Evolutionary conservation across 2,888 invertebrate genomes (phyloP).

Genomic region (Agonopterix subpropinquella): DNA sequence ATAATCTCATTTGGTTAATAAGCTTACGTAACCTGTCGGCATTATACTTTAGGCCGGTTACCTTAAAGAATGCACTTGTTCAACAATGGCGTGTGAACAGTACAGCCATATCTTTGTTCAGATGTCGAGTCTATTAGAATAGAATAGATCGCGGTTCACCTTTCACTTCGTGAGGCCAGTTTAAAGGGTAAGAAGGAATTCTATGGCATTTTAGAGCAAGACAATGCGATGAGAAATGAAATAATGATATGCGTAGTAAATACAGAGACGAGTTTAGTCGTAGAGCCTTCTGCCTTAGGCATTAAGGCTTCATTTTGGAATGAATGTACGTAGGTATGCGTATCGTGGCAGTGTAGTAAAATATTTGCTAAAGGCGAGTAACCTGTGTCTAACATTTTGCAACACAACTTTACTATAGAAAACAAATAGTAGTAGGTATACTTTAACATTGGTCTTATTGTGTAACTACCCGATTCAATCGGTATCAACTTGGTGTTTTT

Average conservation of each 20-base stretch:
- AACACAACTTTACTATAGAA: no score
- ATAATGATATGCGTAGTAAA: background rate
- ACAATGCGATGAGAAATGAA: background rate
- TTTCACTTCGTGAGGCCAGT: slow-evolving; percentile 56
- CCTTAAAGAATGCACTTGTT: slow-evolving; percentile 30
- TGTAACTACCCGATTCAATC: no score
- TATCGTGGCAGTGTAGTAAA: no score
- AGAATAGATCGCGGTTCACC: slow-evolving; percentile 52
- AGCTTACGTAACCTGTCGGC: slow-evolving; percentile 37
- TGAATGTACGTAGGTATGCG: no score
- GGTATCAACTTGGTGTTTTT: no score
- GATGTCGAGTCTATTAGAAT: slow-evolving; percentile 30
- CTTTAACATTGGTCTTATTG: no score
- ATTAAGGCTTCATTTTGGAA: no score
- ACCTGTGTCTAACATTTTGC: no score
- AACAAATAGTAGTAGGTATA: no score
- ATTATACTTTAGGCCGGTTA: slow-evolving; percentile 36
- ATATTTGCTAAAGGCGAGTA: no score
- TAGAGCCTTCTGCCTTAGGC: no score
- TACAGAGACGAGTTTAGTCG: no score
- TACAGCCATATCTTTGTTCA: slow-evolving; percentile 45
- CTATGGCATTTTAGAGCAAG: slow-evolving; percentile 44
- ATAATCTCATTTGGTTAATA: slow-evolving; percentile 34
- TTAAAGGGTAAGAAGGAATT: slow-evolving; percentile 48
- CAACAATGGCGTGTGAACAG: slow-evolving; percentile 54